Base-by-base conservation (phyloP, 2,888 invertebrate species). In the Cheilosia urbana region DNA sequence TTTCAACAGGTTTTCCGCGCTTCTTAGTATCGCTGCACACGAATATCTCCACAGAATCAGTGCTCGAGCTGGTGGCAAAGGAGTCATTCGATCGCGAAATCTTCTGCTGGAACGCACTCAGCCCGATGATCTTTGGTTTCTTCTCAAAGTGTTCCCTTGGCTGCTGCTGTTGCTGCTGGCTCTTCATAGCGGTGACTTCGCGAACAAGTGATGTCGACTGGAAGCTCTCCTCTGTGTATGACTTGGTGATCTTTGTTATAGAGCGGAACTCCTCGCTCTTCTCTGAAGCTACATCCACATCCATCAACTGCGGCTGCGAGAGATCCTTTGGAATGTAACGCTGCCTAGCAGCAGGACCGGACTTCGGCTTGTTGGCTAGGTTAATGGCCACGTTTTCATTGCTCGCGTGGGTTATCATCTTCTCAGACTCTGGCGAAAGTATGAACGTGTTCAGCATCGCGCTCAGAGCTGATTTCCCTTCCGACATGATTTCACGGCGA, bases 1-100 rank as follows among this genome's bases (percentile, higher is more conserved):
- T 96, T 65, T 95, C 94, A 27, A 96, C 94, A 24, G 94, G 93
- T 90, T 94, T 94, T 87, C 93, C 93, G 37, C 93, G 90, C 79
- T 91, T 92, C 47, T 90, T 89, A 42, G 89, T 88, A 65, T 89
- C 89, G 65, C 88, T 89, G 3, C 89, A 80, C 0, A 89, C 84
- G n/a, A 90, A 88, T 1, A 89, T 87, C 37, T 92, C 92, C 42
- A 91, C 92, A 17, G 91, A 92, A 77, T 90, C 89, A 9, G 89
- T 90, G 51, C 88, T 89, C 17, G 90, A 89, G 37, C 88, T 87
- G 34, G 89, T 90, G 3, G 89, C 89, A 75, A 90, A 89, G 0
- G 91, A 90, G 66, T 92, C 92, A 73, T 91, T 92, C 24, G 92
- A 92, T 15, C 93, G 90, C 0, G 93, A 92, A 4, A 94, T 92